Evolutionary conservation across 1,140 invertebrate genomes (phyloP).

Genomic region (Lanistes nyassanus): DNA sequence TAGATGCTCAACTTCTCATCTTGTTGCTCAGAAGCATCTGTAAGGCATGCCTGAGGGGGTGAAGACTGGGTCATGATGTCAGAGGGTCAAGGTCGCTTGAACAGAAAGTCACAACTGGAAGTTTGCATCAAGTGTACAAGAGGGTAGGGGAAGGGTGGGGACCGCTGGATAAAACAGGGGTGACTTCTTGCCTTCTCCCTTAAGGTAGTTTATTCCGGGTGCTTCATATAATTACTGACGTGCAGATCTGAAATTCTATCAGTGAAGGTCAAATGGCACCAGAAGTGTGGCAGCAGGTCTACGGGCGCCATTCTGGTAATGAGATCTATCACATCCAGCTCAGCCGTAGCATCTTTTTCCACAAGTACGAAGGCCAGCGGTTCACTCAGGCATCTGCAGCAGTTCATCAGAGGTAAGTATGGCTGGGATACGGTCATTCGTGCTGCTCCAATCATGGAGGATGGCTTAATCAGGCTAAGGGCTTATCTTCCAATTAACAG

Average conservation of each 20-base stretch:
- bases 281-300: constrained; percentile 95
- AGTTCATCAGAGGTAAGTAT: constrained; percentile 90
- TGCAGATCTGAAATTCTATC: constrained; percentile 22
- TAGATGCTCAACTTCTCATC: too few species aligned
- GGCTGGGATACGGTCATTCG: not conserved
- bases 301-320: constrained; percentile 96
- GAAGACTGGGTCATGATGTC: too few species aligned
- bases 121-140: not conserved
- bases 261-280: constrained; percentile 95
- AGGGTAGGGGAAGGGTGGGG: not conserved
- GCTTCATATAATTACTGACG: too few species aligned
- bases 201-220: too few species aligned
- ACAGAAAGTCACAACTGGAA: too few species aligned
- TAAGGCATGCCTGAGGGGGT: too few species aligned
- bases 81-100: too few species aligned
- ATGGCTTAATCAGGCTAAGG: too few species aligned
- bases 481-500: too few species aligned
- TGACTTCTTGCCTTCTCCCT: too few species aligned
- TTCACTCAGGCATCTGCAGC: constrained; percentile 98
- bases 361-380: constrained; percentile 96
- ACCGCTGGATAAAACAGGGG: too few species aligned
- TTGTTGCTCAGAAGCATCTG: too few species aligned
- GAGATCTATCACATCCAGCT: constrained; percentile 98
- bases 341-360: constrained; percentile 93
- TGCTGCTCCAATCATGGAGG: not conserved